Evolutionary conservation across 2,113 vertebrate species (phyloP).

Genomic region (Beaufortia kweichowensis): DNA sequence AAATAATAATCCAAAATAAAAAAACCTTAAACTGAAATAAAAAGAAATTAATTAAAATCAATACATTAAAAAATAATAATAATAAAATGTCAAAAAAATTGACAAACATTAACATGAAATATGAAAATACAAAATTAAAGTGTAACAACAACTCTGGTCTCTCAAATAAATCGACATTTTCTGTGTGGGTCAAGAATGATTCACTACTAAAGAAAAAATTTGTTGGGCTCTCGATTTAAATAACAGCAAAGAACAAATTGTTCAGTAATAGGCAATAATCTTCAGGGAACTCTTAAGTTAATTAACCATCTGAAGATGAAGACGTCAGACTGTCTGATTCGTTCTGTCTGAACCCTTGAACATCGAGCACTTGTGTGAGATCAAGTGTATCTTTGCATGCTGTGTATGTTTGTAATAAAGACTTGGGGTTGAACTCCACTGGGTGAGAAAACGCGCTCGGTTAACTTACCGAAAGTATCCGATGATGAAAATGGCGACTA

Average conservation of each 20-base stretch:
- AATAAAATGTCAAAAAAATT: no score
- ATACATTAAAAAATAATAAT: no score
- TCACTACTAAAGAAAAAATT: background rate
- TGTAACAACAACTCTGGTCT: no score
- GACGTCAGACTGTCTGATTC: background rate
- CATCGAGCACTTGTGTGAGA: background rate
- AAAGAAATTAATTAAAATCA: no score
- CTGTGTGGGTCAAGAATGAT: background rate
- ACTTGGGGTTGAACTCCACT: no score
- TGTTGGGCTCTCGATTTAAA: background rate
- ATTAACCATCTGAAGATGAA: background rate
- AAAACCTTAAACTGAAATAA: no score
- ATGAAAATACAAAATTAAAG: no score
- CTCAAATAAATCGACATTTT: no score
- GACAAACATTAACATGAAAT: no score
- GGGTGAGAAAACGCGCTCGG: background rate
- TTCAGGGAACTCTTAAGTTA: background rate
- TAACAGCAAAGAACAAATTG: background rate
- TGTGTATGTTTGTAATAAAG: background rate
- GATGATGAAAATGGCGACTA: slow-evolving; percentile 84
- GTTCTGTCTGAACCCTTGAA: background rate
- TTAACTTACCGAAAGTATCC: slow-evolving; percentile 82
- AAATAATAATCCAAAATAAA: no score
- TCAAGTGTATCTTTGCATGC: background rate
- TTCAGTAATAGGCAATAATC: background rate